These are phyloP conservation scores for Euleptes europaea DNA, from an alignment of 2,113 vertebrate genomes.

Conservation along the genomic window DNA sequence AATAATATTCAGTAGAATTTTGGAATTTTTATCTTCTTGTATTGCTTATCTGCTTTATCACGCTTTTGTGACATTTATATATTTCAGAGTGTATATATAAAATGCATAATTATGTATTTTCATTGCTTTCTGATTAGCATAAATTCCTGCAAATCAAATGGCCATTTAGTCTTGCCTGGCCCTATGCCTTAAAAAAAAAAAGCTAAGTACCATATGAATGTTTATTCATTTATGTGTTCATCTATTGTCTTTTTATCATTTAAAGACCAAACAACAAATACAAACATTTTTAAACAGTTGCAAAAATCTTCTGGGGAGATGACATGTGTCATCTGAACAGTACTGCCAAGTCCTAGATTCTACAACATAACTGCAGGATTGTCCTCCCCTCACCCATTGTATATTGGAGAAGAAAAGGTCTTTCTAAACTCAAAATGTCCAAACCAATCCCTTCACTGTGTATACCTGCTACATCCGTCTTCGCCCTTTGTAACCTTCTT, in stretches of 20 bases:
- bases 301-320: background rate
- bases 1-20: background rate
- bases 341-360: background rate
- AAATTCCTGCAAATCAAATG: background rate
- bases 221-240: background rate
- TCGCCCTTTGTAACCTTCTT: background rate
- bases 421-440: background rate
- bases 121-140: background rate
- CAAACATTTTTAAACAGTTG: too few relatives aligned
- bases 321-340: background rate
- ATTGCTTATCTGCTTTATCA: too few relatives aligned
- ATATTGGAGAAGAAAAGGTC: too few relatives aligned
- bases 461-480: background rate
- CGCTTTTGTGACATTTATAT: background rate
- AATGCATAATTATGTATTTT: background rate
- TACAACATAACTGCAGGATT: background rate
- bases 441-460: background rate
- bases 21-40: background rate
- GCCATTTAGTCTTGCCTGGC: background rate
- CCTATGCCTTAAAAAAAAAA: background rate
- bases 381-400: background rate
- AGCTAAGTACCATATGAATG: too few relatives aligned
- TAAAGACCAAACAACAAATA: background rate
- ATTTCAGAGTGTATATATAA: background rate
- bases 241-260: background rate